Evolutionary conservation across 2,888 invertebrate genomes (phyloP), one percentile per base, ranked within the genome.

Genomic region (Platycheirus rosarum): DNA sequence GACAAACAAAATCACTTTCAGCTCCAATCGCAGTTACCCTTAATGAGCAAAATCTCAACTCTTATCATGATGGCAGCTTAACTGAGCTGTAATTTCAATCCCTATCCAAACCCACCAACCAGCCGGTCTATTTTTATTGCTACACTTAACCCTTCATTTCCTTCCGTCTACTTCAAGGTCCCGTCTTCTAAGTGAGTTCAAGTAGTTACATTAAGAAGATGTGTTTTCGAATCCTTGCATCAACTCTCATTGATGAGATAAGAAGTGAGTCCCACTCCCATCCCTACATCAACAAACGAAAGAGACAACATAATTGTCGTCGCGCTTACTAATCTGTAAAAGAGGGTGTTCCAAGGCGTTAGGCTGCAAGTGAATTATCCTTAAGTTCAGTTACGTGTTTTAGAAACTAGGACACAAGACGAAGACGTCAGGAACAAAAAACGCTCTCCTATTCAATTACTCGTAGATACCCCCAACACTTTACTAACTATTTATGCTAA

Each of bases 401-500:
- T 18, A 7, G 40, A 20, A 16, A 18, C 26, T 42, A 37, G 42
- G 9, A 40, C n/a, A 44, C 26, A 29, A n/a, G 35, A 29, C 35
- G 11, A 7, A 32, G n/a, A 76, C 23, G 32, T n/a, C n/a, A n/a
- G n/a, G n/a, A n/a, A n/a, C n/a, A n/a, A n/a, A 37, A 23, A 49
- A 49, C 6, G 23, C 66, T 40, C 62, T 71, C 71, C 62, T 66
- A 82, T 82, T 82, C 82, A 82, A 82, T 82, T 82, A 82, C n/a
- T n/a, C n/a, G n/a, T n/a, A n/a, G 55, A 77, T 57, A 60, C 44
- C 68, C 62, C 77, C 55, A 63, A 77, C 70, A 73, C 71, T 76
- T 71, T 70, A 57, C 70, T 62, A 60, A 68, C 66, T 82, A 71
- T 82, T 82, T 82, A 82, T 82, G 82, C 82, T 77, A 77, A 82